Percentiles rank a stretch among this genome's conserved stretches.
Conservation (phyloP, 2,888 invertebrate genomes). For the Halocaridina rubra region DNA sequence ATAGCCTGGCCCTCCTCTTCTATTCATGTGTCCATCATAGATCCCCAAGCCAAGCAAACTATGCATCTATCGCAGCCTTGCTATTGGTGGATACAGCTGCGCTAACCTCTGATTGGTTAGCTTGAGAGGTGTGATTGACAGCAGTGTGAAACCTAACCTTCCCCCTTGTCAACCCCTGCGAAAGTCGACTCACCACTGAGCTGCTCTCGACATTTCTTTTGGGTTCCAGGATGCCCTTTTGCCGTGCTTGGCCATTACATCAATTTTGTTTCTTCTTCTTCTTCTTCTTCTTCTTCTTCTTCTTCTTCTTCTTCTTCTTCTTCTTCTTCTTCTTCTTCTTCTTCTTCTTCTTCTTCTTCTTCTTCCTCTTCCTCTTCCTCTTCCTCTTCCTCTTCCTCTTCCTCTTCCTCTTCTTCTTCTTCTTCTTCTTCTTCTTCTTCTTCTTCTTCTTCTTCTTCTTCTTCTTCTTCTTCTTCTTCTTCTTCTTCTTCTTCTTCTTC, state of each 20-base stretch:
- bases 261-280: neutral
- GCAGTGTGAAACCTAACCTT: slow-evolving; percentile 14
- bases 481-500: neutral
- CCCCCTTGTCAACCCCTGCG: too few species aligned
- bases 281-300: neutral
- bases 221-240: too few species aligned
- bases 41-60: neutral
- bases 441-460: too few species aligned
- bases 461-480: neutral
- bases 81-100: slow-evolving; percentile 18
- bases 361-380: neutral
- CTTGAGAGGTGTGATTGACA: slow-evolving; percentile 39
- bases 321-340: neutral
- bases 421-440: neutral
- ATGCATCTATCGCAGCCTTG: slow-evolving; percentile 4
- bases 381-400: neutral
- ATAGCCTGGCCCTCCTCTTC: neutral
- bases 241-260: too few species aligned
- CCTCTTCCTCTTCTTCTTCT: neutral
- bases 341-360: neutral
- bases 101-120: slow-evolving; percentile 16
- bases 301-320: neutral
- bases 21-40: neutral
- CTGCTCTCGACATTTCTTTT: too few species aligned
- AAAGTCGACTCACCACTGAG: too few species aligned